phyloP scores from a whole-genome alignment of 2,113 vertebrate species.

The Aepyceros melampus region DNA sequence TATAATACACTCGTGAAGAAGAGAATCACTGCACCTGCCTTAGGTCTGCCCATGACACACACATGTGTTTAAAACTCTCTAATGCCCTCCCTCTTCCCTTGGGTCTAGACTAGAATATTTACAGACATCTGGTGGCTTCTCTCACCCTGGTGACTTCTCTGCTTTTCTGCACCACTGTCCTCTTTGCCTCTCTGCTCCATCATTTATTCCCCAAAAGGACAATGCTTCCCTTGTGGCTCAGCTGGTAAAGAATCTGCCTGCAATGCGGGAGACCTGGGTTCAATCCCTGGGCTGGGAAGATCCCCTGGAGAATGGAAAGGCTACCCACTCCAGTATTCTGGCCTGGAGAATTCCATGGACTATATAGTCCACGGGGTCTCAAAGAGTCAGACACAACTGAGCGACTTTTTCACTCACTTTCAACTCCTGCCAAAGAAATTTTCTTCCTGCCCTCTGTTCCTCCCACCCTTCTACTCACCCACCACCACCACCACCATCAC shows the following conservation, averaged over 20 bases:
- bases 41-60: background rate
- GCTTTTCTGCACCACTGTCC: background rate
- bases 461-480: background rate
- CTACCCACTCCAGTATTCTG: background rate
- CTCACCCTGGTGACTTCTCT: background rate
- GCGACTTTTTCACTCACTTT: background rate
- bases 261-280: background rate
- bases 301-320: background rate
- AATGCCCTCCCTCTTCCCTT: background rate
- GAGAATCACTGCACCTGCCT: background rate
- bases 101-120: background rate
- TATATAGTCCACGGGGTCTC: background rate
- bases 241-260: background rate
- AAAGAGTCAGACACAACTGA: background rate
- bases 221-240: background rate
- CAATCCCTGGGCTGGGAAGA: background rate
- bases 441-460: background rate
- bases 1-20: background rate
- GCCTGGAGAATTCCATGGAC: background rate
- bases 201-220: background rate
- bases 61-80: background rate
- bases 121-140: background rate
- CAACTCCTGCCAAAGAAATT: background rate
- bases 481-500: background rate
- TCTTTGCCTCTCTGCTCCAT: background rate